These are phyloP conservation scores for Upupa epops DNA, from an alignment of 2,113 vertebrate genomes.

Conservation along the genomic window DNA sequence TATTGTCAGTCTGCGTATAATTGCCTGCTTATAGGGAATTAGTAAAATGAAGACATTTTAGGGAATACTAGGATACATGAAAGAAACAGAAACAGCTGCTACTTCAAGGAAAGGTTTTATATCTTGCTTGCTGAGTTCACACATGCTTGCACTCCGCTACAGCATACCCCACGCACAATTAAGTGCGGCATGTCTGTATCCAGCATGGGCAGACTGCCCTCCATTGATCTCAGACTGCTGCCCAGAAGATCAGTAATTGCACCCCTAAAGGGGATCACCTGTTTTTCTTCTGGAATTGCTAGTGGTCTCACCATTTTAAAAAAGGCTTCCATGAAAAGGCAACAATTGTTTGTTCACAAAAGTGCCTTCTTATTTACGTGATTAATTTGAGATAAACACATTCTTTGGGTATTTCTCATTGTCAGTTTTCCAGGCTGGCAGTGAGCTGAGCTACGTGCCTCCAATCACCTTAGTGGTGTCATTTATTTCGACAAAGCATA, in stretches of 20 bases:
- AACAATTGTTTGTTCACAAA: background rate
- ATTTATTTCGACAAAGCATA: conserved; percentile 25
- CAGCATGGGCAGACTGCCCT: too few relatives aligned
- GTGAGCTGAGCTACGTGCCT: background rate
- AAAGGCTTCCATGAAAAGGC: background rate
- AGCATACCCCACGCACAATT: rapidly evolving
- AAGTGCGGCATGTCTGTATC: background rate
- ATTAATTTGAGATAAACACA: background rate
- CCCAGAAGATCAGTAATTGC: background rate
- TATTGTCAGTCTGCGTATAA: background rate
- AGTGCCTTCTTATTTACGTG: background rate
- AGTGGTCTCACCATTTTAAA: background rate
- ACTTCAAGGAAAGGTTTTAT: background rate
- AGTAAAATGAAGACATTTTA: background rate
- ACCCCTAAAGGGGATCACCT: background rate
- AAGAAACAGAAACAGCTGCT: background rate
- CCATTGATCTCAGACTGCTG: background rate
- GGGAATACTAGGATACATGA: background rate
- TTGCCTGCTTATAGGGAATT: background rate
- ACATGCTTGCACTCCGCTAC: rapidly evolving
- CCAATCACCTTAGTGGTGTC: background rate
- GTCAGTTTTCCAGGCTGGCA: background rate
- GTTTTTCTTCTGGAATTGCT: background rate
- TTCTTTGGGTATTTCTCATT: background rate
- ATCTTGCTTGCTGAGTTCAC: background rate